Evolutionary conservation across 2,797 vertebrate species (phyloP), one percentile per base, ranked within the genome.

Genomic region (Microcaecilia unicolor): DNA sequence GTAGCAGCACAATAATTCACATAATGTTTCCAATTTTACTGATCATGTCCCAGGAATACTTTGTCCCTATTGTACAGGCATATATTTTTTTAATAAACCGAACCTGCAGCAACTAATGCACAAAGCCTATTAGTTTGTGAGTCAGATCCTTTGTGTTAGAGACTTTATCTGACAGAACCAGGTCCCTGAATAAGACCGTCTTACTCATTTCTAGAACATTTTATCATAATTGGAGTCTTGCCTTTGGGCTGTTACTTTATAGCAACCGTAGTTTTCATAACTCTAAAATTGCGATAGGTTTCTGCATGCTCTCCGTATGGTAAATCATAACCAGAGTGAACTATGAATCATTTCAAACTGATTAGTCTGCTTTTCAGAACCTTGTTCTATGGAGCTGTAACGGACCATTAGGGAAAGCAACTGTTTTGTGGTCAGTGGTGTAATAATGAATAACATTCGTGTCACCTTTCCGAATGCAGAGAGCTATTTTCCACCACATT

Each of bases 371-470:
- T 33, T n/a, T 21, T 15, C 15, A 32, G 38, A 38, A 46, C 30
- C 28, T 34, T 29, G 21, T 34, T 28, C 34, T 18, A 8, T n/a
- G 22, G 29, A 11, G 40, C 35, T 37, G 38, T 60, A 41, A 45
- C 26, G 35, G 34, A 26, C 36, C 55, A 11, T 53, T 62, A 51
- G 34, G 24, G 21, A 43, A 55, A 37, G 40, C 28, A 31, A 40
- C 34, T 41, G 14, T 36, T 65, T 41, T 35, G 41, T 37, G 22
- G 37, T 47, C 31, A 22, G 8, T 27, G 37, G 11, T 26, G 37
- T 59, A 42, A 38, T 34, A 15, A 25, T 55, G 48, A 61, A 59
- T 67, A 69, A 69, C 48, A 43, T 32, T 50, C 49, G 55, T 54
- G 55, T 59, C 41, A 52, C 50, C 41, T 58, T 21, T 46, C 34